A percentile compares a stretch with the other conserved stretches of the same genome.
phyloP scores from a whole-genome alignment of 1,140 invertebrate species.

The Homalodisca vitripennis region DNA sequence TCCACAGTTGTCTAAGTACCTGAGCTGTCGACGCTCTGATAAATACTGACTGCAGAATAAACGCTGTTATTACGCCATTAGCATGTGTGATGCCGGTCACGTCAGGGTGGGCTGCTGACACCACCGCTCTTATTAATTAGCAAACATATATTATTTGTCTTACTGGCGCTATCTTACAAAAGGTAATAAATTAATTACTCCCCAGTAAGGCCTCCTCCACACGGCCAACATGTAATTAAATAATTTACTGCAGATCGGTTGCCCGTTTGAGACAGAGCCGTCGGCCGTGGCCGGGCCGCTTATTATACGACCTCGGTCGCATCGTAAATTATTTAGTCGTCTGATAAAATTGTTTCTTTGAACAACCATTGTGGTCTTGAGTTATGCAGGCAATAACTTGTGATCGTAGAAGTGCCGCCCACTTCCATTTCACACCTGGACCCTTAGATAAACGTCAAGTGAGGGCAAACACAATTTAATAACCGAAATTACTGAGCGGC shows the following conservation, averaged over 20 bases:
- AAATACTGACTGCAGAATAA: too few relatives aligned
- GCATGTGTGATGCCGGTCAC: too few relatives aligned
- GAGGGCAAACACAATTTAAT: background rate
- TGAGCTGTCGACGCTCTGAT: too few relatives aligned
- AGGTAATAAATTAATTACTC: background rate
- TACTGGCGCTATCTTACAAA: background rate
- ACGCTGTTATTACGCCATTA: too few relatives aligned
- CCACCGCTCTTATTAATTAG: background rate
- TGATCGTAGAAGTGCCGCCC: background rate
- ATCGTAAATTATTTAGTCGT: background rate
- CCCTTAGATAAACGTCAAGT: background rate
- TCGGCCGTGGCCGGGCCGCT: too few relatives aligned
- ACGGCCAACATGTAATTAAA: background rate
- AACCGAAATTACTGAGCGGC: background rate
- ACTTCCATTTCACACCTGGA: background rate
- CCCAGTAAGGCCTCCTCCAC: background rate
- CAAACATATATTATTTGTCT: background rate
- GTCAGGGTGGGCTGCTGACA: too few relatives aligned
- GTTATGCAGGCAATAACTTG: too few relatives aligned
- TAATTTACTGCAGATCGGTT: background rate
- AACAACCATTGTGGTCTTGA: background rate
- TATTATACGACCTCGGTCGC: background rate
- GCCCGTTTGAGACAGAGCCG: too few relatives aligned
- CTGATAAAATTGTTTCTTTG: background rate
- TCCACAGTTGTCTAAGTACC: too few relatives aligned